Conservation (phyloP, 2,888 invertebrate genomes). For the Rotaria sp. region DNA sequence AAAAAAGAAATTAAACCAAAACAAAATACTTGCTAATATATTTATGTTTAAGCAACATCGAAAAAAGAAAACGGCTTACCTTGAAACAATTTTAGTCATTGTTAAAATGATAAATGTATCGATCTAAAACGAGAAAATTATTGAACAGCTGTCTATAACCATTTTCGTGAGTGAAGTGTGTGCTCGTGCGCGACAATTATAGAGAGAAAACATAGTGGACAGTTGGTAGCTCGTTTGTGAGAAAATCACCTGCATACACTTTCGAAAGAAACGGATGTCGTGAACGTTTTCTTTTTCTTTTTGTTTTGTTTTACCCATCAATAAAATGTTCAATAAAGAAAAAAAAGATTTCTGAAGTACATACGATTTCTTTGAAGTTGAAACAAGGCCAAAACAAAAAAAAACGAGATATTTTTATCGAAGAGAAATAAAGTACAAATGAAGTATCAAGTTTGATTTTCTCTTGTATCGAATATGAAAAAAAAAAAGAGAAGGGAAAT, state of each 20-base stretch:
- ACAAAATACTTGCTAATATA: not conserved
- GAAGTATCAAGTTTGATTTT: not conserved
- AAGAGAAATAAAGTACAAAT: no score
- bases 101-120: slow-evolving; percentile 8
- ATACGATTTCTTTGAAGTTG: not conserved
- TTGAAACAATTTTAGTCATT: not conserved
- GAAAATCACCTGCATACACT: not conserved
- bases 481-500: not conserved
- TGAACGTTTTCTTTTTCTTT: not conserved
- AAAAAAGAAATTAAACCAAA: not conserved
- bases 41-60: no score
- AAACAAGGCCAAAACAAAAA: no score
- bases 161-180: slow-evolving; percentile 22
- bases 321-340: not conserved
- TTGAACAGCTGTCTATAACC: not conserved
- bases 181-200: slow-evolving; percentile 15
- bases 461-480: not conserved
- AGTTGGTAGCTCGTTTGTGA: slow-evolving; percentile 5
- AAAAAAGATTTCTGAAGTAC: not conserved
- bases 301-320: not conserved
- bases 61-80: not conserved
- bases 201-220: not conserved
- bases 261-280: not conserved
- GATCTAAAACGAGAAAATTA: not conserved
- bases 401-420: no score